Conservation (phyloP, 2,113 vertebrate genomes). For the Chamaea fasciata region DNA sequence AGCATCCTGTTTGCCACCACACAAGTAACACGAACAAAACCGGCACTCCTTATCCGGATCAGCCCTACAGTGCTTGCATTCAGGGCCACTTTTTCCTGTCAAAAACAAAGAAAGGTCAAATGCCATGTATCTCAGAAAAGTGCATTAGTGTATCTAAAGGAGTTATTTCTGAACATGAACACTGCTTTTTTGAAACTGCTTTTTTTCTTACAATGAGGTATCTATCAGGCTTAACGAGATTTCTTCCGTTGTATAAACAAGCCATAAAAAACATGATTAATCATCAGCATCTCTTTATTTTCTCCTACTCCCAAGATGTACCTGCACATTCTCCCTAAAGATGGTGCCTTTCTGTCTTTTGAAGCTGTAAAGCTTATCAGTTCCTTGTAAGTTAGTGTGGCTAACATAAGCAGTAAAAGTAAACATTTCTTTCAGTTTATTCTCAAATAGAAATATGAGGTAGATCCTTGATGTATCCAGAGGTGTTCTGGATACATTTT, state of each 20-base stretch:
- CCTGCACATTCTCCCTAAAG: neutral
- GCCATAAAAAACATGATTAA: neutral
- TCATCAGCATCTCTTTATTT: neutral
- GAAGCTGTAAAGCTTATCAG: neutral
- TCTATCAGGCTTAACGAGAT: neutral
- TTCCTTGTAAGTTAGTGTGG: neutral
- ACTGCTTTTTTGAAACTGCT: neutral
- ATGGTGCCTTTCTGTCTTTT: neutral
- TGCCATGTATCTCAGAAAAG: neutral
- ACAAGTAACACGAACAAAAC: constrained; percentile 94
- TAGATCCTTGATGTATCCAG: neutral
- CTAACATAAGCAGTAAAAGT: neutral
- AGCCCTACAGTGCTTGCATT: constrained; percentile 96
- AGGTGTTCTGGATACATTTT: neutral
- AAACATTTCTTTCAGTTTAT: neutral
- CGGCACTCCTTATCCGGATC: constrained; percentile 91
- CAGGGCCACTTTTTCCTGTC: constrained; percentile 94
- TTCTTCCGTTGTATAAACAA: neutral
- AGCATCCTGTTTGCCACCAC: constrained; percentile 95
- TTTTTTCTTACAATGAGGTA: neutral
- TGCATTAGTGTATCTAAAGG: neutral
- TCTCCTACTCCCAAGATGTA: neutral
- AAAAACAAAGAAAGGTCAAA: constrained; percentile 50
- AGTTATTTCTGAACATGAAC: neutral
- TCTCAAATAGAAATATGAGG: neutral